A percentile compares a stretch with the other conserved stretches of the same genome.
phyloP scores from a whole-genome alignment of 2,113 vertebrate genomes.

The Oreochromis spilurus region DNA sequence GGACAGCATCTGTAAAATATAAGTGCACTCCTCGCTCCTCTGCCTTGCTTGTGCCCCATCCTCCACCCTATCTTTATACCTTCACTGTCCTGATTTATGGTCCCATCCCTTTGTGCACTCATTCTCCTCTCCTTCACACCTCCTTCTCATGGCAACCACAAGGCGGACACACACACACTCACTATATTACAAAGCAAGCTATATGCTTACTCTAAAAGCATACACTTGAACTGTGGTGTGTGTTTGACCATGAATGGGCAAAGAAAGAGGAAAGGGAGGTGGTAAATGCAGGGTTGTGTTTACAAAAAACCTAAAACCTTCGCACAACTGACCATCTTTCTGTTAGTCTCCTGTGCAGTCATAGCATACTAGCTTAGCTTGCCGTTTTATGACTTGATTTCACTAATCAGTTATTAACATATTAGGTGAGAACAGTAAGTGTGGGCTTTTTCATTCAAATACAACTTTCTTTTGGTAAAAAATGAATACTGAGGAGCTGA shows the following conservation, averaged over 20 bases:
- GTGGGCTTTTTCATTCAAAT: neutral
- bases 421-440: neutral
- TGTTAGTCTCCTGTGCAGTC: neutral
- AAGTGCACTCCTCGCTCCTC: neutral
- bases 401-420: neutral
- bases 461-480: neutral
- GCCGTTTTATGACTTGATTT: neutral
- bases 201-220: slow-evolving; percentile 33
- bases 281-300: neutral
- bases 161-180: slow-evolving; percentile 12
- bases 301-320: slow-evolving; percentile 12
- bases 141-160: slow-evolving; percentile 19
- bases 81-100: slow-evolving; percentile 54
- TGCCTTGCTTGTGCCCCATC: slow-evolving; percentile 8
- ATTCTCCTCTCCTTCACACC: slow-evolving; percentile 17
- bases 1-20: neutral
- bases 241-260: neutral
- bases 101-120: slow-evolving; percentile 15
- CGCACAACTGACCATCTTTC: neutral
- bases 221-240: neutral
- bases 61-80: slow-evolving; percentile 21
- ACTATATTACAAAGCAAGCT: slow-evolving; percentile 28
- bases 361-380: neutral
- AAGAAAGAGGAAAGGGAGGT: neutral
- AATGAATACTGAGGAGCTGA: slow-evolving; percentile 1